Base-by-base conservation (phyloP, 2,888 invertebrate species). In the Sarcophaga carnaria region DNA sequence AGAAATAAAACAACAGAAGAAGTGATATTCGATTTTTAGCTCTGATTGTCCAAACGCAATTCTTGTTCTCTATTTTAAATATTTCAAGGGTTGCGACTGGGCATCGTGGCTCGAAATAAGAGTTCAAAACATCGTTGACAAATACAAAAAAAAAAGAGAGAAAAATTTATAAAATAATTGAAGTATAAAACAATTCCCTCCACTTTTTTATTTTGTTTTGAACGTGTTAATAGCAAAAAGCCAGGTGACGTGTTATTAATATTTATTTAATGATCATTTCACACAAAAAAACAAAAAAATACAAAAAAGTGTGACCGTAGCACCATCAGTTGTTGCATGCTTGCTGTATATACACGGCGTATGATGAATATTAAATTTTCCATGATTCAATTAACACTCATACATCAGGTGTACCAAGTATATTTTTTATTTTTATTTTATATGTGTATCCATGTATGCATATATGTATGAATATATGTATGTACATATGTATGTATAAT, bases 31-130 rank as follows among this genome's bases (percentile, higher is more conserved):
- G 91, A 92, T 93, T 93, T 93, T 93, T 93, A 93, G 93, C 93
- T 93, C 92, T 93, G 93, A 93, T 93, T 93, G 93, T 93, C 93
- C 93, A 93, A 93, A 93, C 93, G 93, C 93, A 93, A 93, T 93
- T 93, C 93, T 93, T 93, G 93, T 93, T 90, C 90, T 49, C 14
- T 89, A 91, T 90, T 91, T 91, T 82, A 90, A 90, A 92, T 90
- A 93, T 90, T 90, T 93, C 93, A 93, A 93, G 93, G 92, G 91
- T 93, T 93, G 93, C 90, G 93, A 91, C 91, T 93, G 93, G 93
- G 92, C 93, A 93, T 93, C 93, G 93, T 91, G 92, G 93, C 93
- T 93, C 93, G 93, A 92, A 93, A 93, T 92, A 90, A 91, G 92
- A 93, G 92, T 91, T 89, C 93, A 89, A 90, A 89, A 88, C 63